Conservation (phyloP, 2,888 invertebrate species). For the Bugula neritina region DNA sequence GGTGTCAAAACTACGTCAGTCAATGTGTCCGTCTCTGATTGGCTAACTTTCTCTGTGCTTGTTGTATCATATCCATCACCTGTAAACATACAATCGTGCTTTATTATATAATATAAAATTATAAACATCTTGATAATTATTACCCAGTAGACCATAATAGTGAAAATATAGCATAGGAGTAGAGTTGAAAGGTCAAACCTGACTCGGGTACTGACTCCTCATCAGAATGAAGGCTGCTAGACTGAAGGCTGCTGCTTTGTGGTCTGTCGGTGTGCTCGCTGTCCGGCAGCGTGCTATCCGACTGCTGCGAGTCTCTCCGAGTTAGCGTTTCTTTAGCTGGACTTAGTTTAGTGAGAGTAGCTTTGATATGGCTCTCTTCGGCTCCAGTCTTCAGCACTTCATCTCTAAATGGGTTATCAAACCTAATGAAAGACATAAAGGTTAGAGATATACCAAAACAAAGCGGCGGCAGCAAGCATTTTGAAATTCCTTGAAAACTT, state of each 20-base stretch:
- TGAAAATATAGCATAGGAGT: no score
- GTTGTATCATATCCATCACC: constrained; percentile 17
- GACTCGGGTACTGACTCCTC: constrained; percentile 11
- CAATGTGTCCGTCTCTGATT: neutral
- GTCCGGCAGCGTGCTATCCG: constrained; percentile 17
- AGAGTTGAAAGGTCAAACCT: neutral
- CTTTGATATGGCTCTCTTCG: neutral
- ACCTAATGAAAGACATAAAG: neutral
- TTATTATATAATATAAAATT: no score
- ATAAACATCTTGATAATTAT: no score
- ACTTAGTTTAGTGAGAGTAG: neutral
- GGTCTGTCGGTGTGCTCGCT: constrained; percentile 27
- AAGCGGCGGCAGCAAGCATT: no score
- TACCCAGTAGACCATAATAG: no score
- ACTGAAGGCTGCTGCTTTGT: constrained; percentile 21
- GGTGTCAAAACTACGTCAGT: neutral
- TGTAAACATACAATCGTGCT: neutral
- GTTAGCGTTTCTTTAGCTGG: neutral
- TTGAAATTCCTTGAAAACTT: no score
- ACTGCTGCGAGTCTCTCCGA: constrained; percentile 3
- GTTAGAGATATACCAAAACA: no score
- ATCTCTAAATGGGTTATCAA: constrained; percentile 15
- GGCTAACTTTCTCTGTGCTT: constrained; percentile 11
- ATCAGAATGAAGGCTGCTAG: constrained; percentile 18
- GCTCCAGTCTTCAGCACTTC: neutral